Evolutionary conservation across 1,140 invertebrate species (phyloP).

Genomic region (Drosophila littoralis): DNA sequence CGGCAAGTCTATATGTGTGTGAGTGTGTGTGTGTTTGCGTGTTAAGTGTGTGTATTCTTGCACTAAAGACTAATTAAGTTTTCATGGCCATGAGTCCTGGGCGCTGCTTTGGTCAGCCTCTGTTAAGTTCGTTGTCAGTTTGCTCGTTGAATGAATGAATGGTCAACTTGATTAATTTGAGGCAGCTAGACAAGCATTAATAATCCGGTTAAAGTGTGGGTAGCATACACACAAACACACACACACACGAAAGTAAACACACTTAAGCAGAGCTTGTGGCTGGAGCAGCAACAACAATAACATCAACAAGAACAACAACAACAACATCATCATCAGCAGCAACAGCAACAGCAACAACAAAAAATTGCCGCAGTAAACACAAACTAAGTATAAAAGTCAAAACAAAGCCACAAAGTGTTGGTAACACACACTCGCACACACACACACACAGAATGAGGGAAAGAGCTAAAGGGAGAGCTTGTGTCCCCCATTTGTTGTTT

Average conservation of each 20-base stretch:
- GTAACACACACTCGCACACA: slow-evolving; percentile 42
- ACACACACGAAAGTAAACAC: slow-evolving; percentile 59
- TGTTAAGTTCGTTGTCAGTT: slow-evolving; percentile 43
- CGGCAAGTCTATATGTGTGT: neutral
- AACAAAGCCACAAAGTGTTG: slow-evolving; percentile 81
- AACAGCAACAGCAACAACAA: slow-evolving; percentile 20
- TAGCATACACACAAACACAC: slow-evolving; percentile 33
- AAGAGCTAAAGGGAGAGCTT: slow-evolving; percentile 17
- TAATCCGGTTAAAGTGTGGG: slow-evolving; percentile 80
- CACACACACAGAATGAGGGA: slow-evolving; percentile 13
- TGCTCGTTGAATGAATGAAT: slow-evolving; percentile 72
- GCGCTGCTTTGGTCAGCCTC: slow-evolving; percentile 21
- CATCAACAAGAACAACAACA: neutral
- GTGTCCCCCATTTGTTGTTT: slow-evolving; percentile 44
- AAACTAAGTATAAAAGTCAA: slow-evolving; percentile 82
- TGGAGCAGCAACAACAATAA: slow-evolving; percentile 47
- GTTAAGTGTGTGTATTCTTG: slow-evolving; percentile 44
- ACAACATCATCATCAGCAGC: neutral
- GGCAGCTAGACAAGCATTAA: slow-evolving; percentile 80
- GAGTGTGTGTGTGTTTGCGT: slow-evolving; percentile 12
- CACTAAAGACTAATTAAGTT: slow-evolving; percentile 81
- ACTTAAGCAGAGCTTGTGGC: slow-evolving; percentile 79
- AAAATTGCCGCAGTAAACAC: slow-evolving; percentile 69
- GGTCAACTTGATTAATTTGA: slow-evolving; percentile 82
- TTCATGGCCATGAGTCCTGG: slow-evolving; percentile 62